Percentiles rank a stretch among this genome's conserved stretches.
Conservation (phyloP, 1,140 invertebrate genomes). For the Pseudomyrmex flavicornis region DNA sequence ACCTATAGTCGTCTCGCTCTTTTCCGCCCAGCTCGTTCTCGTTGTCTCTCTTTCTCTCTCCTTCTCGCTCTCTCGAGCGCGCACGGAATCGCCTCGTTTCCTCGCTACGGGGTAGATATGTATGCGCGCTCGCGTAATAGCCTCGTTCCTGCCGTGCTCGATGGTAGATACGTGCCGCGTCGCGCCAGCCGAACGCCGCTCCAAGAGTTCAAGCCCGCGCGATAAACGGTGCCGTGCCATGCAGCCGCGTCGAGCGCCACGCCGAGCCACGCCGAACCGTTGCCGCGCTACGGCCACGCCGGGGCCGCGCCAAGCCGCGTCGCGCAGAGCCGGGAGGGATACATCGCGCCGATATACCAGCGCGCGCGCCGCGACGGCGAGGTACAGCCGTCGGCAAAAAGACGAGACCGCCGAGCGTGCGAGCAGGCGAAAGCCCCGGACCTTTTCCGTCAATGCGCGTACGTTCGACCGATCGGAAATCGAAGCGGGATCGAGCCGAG, state of each 20-base stretch:
- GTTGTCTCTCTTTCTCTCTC: conserved; percentile 52
- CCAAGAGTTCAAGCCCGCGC: conserved; percentile 76
- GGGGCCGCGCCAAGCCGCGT: conserved; percentile 5
- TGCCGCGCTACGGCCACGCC: not conserved
- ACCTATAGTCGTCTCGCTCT: conserved; percentile 66
- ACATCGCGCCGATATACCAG: conserved; percentile 1
- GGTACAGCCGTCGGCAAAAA: conserved; percentile 67
- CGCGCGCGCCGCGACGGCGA: conserved; percentile 16
- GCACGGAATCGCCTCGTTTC: conserved; percentile 71
- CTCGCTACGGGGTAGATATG: conserved; percentile 73
- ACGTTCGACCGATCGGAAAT: conserved; percentile 51
- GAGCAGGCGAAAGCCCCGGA: conserved; percentile 30
- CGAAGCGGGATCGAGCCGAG: conserved; percentile 54
- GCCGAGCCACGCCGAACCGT: conserved; percentile 20
- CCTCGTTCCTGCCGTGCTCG: conserved; percentile 82
- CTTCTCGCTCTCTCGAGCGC: conserved; percentile 66
- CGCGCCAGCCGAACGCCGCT: conserved; percentile 73
- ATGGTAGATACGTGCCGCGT: conserved; percentile 82
- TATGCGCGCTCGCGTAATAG: conserved; percentile 83
- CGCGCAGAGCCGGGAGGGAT: conserved; percentile 37
- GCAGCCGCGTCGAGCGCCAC: conserved; percentile 69
- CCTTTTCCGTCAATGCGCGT: conserved; percentile 21
- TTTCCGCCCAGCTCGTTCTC: conserved; percentile 51
- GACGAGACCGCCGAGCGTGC: conserved; percentile 33
- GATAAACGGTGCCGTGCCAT: conserved; percentile 82